Percentiles rank a stretch among this genome's conserved stretches.
Conservation (phyloP, 53 echinoderm and acorn worm genomes). For the Glandiceps talaboti region DNA sequence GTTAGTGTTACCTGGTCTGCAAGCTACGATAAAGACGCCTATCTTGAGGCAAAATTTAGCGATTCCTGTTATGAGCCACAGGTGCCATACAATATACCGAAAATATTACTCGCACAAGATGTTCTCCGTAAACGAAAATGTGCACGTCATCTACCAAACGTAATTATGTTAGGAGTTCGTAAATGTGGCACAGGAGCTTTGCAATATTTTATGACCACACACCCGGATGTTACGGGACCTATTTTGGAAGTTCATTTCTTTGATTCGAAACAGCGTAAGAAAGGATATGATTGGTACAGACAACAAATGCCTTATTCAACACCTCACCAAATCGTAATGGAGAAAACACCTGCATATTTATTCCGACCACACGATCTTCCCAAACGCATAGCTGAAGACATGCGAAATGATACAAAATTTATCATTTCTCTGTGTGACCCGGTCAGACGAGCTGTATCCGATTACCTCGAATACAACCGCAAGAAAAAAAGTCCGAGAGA, state of each 20-base stretch:
- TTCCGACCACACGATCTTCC: conserved; percentile 6
- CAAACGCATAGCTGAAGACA: neutral
- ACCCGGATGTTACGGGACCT: conserved; percentile 3
- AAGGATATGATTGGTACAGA: neutral
- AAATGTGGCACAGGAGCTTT: conserved; percentile 16
- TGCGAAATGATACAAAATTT: conserved; percentile 7
- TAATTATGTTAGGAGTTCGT: conserved; percentile 8
- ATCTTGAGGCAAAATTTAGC: neutral
- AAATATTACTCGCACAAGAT: neutral
- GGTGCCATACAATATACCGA: neutral
- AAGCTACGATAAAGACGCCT: neutral
- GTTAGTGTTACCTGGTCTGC: neutral
- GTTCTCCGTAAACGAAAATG: neutral
- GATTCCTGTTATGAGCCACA: neutral
- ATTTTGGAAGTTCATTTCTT: neutral
- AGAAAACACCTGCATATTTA: conserved; percentile 3
- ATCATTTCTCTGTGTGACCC: conserved; percentile 19
- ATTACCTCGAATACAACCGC: conserved; percentile 8
- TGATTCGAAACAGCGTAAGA: neutral
- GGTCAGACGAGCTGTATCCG: conserved; percentile 10
- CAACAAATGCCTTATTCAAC: neutral
- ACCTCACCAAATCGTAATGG: neutral
- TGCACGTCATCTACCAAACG: conserved; percentile 8
- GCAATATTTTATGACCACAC: conserved; percentile 7
- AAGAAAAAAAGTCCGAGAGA: neutral